Percentiles rank a stretch among this genome's conserved stretches.
Conservation (phyloP, 1,140 invertebrate species). For the Holotrichia oblita region DNA sequence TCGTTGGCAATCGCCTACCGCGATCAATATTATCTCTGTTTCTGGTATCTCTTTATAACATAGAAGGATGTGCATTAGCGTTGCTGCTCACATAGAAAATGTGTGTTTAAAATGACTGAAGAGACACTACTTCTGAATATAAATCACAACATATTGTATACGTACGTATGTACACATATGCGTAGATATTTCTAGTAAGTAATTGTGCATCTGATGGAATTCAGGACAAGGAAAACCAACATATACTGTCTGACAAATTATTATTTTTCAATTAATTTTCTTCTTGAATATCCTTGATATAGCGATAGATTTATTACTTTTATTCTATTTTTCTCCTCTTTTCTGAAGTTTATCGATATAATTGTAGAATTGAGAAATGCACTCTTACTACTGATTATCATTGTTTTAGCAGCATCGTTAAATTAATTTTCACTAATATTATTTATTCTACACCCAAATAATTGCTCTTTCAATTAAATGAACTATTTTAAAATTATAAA, state of each 20-base stretch:
- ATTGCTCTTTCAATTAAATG: no score
- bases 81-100: slow-evolving; percentile 10
- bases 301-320: neutral
- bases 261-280: slow-evolving; percentile 4
- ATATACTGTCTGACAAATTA: neutral
- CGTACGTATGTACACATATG: neutral
- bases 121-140: neutral
- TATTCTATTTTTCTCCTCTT: neutral
- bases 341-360: no score
- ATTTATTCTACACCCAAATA: no score
- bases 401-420: no score
- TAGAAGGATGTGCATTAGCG: neutral
- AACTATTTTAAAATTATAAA: no score
- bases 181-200: neutral
- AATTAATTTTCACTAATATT: no score
- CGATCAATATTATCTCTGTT: slow-evolving; percentile 35
- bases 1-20: neutral
- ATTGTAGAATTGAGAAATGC: no score
- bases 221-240: neutral
- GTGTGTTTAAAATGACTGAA: slow-evolving; percentile 9
- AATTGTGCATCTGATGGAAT: neutral
- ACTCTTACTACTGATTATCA: no score
- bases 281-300: neutral
- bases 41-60: slow-evolving; percentile 30
- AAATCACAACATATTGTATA: slow-evolving; percentile 13